Evolutionary conservation across 2,888 invertebrate species (phyloP).

Genomic region (Panzeria rudis): DNA sequence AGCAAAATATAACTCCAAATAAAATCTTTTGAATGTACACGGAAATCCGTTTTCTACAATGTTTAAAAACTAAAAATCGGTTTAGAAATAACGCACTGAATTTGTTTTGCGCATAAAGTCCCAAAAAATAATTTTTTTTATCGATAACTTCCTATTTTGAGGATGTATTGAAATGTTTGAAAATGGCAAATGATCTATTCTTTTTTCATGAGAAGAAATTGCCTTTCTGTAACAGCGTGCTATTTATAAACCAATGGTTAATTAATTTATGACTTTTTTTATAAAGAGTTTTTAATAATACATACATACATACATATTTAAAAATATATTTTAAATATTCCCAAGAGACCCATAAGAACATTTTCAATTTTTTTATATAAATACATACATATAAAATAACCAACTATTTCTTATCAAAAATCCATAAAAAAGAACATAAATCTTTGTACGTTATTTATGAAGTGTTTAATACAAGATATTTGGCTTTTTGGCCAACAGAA

Average conservation of each 20-base stretch:
- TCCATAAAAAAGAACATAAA: constrained; percentile 75
- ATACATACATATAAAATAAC: not conserved
- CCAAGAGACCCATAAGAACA: constrained; percentile 44
- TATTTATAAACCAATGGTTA: constrained; percentile 46
- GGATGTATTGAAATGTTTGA: no score
- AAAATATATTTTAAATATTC: constrained; percentile 44
- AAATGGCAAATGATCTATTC: no score
- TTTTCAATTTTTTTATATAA: not conserved
- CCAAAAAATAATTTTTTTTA: no score
- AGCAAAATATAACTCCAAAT: no score
- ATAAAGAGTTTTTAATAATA: constrained; percentile 1
- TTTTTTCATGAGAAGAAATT: no score
- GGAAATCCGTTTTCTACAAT: no score
- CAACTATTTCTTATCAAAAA: constrained; percentile 49
- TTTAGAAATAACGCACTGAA: no score
- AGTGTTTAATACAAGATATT: constrained; percentile 78
- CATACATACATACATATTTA: constrained; percentile 9
- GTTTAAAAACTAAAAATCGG: no score
- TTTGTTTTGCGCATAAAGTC: no score
- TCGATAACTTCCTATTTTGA: no score
- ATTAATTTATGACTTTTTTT: constrained; percentile 61
- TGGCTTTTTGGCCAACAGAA: constrained; percentile 34
- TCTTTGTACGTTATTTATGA: constrained; percentile 78
- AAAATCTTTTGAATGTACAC: no score
- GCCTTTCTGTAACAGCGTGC: no score